These are phyloP conservation scores for Hycleus phaleratus DNA, from an alignment of 1,140 invertebrate species.

Conservation along the genomic window DNA sequence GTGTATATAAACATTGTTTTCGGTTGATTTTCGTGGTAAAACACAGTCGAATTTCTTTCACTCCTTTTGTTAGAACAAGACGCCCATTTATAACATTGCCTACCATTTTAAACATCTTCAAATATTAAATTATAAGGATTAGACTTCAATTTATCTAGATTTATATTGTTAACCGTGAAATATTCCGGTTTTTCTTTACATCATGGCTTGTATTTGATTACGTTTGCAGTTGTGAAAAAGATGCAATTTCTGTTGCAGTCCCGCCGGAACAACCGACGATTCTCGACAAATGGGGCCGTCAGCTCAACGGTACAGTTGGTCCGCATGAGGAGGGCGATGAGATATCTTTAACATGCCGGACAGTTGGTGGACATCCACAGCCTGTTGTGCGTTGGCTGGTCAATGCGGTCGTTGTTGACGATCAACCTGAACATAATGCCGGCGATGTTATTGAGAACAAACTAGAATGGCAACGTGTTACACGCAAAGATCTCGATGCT, in stretches of 20 bases:
- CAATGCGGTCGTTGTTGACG: slow-evolving; percentile 67
- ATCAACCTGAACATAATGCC: slow-evolving; percentile 70
- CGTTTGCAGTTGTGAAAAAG: too few species aligned
- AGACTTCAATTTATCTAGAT: slow-evolving; percentile 14
- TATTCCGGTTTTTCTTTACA: slow-evolving; percentile 6
- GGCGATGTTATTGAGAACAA: slow-evolving; percentile 80
- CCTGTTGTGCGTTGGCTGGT: slow-evolving; percentile 62
- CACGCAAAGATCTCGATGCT: slow-evolving; percentile 69
- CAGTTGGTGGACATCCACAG: slow-evolving; percentile 57
- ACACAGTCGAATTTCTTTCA: slow-evolving; percentile 8
- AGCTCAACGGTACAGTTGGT: slow-evolving; percentile 64
- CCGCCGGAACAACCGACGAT: slow-evolving; percentile 78
- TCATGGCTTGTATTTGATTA: too few species aligned
- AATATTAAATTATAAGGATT: slow-evolving; percentile 19
- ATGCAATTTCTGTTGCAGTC: slow-evolving; percentile 49
- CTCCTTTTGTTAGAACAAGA: slow-evolving; percentile 6
- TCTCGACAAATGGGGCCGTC: slow-evolving; percentile 65
- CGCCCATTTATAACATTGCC: slow-evolving; percentile 12
- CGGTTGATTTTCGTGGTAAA: not conserved
- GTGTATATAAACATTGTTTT: slow-evolving; percentile 16
- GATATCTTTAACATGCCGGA: slow-evolving; percentile 56
- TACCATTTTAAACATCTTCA: slow-evolving; percentile 9
- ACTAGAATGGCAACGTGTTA: slow-evolving; percentile 62
- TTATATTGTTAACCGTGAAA: slow-evolving; percentile 10
- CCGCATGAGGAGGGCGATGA: slow-evolving; percentile 69